A percentile compares a stretch with the other conserved stretches of the same genome.
phyloP scores from a whole-genome alignment of 1,140 invertebrate species.

The Agraylea sexmaculata region DNA sequence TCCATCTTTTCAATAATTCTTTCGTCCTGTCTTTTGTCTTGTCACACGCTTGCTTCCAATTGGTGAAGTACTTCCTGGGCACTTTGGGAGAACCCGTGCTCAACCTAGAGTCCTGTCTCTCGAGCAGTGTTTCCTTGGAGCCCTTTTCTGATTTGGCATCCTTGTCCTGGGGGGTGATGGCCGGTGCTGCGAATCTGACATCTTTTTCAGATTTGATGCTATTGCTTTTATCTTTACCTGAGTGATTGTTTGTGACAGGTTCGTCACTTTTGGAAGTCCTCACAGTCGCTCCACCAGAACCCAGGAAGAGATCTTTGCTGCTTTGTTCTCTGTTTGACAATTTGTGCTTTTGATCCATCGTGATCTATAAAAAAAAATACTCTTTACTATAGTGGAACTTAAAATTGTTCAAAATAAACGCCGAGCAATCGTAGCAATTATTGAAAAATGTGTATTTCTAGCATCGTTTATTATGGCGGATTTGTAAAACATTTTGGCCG shows the following conservation, averaged over 20 bases:
- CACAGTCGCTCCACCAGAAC: constrained; percentile 7
- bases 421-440: no score
- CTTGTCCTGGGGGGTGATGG: constrained; percentile 8
- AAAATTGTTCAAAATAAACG: no score
- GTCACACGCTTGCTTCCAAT: constrained; percentile 58
- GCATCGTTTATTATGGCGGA: no score
- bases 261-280: constrained; percentile 20
- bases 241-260: constrained; percentile 6
- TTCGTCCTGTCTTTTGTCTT: constrained; percentile 55
- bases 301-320: constrained; percentile 24
- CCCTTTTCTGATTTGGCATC: constrained; percentile 6
- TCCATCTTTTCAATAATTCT: constrained; percentile 53
- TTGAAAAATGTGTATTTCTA: no score
- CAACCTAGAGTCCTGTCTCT: constrained; percentile 16
- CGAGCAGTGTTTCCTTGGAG: constrained; percentile 5
- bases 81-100: constrained; percentile 41
- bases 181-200: constrained; percentile 16
- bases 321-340: constrained; percentile 24
- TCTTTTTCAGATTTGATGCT: constrained; percentile 29
- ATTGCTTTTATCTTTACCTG: constrained; percentile 17
- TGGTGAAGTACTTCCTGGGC: constrained; percentile 52
- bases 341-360: no score
- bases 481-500: no score
- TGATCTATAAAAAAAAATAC: no score
- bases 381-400: no score